Base-by-base conservation (phyloP, 2,113 vertebrate species). In the Sorex fumeus region DNA sequence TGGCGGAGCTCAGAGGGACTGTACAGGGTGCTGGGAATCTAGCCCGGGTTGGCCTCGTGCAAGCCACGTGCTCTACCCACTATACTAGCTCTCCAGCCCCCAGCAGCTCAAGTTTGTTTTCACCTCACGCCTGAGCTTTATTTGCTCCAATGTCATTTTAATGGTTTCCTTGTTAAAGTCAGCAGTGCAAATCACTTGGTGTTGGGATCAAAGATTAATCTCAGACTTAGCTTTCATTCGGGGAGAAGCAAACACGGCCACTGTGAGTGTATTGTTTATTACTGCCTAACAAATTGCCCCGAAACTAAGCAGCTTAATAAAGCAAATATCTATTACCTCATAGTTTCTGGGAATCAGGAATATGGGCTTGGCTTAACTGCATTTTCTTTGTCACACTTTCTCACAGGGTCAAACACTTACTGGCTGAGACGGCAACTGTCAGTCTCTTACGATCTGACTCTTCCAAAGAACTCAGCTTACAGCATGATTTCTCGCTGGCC, bases 81-180 rank as follows among this genome's bases (percentile, higher is more conserved):
- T 23, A 23, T 60, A 60, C 57, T 60, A 60, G 18, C 57, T 60
- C 57, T 60, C 57, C 57, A 21, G 2, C 57, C 3, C 15, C 57
- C n/a, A 93, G 79, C 43, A 84, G n/a, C 32, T 79, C 45, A 62
- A 64, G 40, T 93, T 92, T 95, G 82, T 69, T 94, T 84, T 80
- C 40, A 70, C 94, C 84, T 80, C 87, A 83, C 92, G 90, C 79
- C 88, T 86, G 90, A 96, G 86, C 62, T 88, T 92, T 76, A 60
- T 76, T 86, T 91, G 71, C 40, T 83, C 71, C 62, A 45, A 12
- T 80, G 89, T 91, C 86, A 93, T 92, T 86, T 95, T 64, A 91
- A 83, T 95, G 91, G 88, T 47, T 93, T 84, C 34, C 47, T 81
- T 96, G 82, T 47, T 78, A 90, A 91, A 79, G 78, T 85, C 74